phyloP scores from a whole-genome alignment of 2,113 vertebrate genomes.

The Tenrec ecaudatus region DNA sequence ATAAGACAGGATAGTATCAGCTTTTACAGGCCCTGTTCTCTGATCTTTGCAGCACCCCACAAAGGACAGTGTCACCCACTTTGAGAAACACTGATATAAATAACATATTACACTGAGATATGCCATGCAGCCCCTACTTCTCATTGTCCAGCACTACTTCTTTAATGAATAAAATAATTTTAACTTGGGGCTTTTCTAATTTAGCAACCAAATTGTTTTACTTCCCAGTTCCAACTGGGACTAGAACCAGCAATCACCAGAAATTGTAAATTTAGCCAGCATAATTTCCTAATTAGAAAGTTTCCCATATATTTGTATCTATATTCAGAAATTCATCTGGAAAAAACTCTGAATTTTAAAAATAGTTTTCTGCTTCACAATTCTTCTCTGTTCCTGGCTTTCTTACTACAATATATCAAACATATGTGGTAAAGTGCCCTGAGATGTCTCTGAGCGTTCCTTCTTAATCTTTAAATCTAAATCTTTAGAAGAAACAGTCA shows the following conservation, averaged over 20 bases:
- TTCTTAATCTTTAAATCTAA: not conserved
- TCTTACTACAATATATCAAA: not conserved
- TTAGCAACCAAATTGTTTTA: conserved; percentile 59
- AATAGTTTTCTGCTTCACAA: not conserved
- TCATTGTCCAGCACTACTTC: not conserved
- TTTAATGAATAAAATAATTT: conserved; percentile 32
- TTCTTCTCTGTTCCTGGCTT: not conserved
- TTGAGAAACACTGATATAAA: no score
- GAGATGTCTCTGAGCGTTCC: not conserved
- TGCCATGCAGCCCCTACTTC: not conserved
- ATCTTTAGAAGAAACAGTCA: not conserved
- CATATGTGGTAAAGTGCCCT: conserved; percentile 13
- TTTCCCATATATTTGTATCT: conserved; percentile 46
- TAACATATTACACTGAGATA: not conserved
- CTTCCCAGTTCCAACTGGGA: conserved; percentile 66
- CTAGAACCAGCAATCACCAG: conserved; percentile 63
- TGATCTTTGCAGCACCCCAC: no score
- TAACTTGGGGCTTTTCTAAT: conserved; percentile 24
- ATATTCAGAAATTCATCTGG: conserved; percentile 56
- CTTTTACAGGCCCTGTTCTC: no score
- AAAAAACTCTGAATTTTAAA: not conserved
- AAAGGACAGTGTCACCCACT: no score
- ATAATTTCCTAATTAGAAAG: conserved; percentile 71
- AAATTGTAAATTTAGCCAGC: conserved; percentile 65
- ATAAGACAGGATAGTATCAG: no score